Base-by-base conservation (phyloP, 2,888 invertebrate species). In the Agonum fuliginosum region DNA sequence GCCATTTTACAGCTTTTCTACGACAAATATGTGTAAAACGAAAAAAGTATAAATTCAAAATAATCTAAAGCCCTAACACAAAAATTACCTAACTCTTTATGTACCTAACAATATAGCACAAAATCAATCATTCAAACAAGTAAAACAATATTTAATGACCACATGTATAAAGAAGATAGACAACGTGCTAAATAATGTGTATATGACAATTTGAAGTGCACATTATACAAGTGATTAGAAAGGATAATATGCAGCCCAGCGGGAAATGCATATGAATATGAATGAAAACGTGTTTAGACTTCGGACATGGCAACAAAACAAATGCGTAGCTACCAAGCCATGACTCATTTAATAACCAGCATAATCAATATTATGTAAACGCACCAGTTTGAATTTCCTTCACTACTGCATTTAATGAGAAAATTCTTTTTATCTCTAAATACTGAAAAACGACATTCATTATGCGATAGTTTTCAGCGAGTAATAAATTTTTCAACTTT, bases 261-360 rank as follows among this genome's bases (percentile, higher is more conserved):
- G 27, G 58, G 30, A 62, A 62, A 30, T 30, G 58, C 30, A 62
- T 62, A 46, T 46, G 17, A 62, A 62, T 62, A 46, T 46, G 17
- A 62, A 62, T 62, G 58, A 14, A 30, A 62, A 30, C 34, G 30
- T 62, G 58, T 30, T 62, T 30, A 12, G 30, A 62, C 30, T 62
- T 62, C 12, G 10, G 30, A 30, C 30, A 27, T 27, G 10, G 27
- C 34, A 30, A 17, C 58, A 17, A 62, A 62, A 62, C 58, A 62
- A 62, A 17, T 62, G 30, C 58, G 30, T 62, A 62, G 58, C 14
- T 30, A 30, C 30, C 34, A 30, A 30, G 30, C 30, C n/a, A 30
- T 62, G 58, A 62, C 8, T 62, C 58, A 62, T 62, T 17, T 62
- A 62, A 62, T 27, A 62, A 5, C 27, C 17, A 30, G 30, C 30